phyloP scores from a whole-genome alignment of 2,113 vertebrate species.

The Quiscalus mexicanus region DNA sequence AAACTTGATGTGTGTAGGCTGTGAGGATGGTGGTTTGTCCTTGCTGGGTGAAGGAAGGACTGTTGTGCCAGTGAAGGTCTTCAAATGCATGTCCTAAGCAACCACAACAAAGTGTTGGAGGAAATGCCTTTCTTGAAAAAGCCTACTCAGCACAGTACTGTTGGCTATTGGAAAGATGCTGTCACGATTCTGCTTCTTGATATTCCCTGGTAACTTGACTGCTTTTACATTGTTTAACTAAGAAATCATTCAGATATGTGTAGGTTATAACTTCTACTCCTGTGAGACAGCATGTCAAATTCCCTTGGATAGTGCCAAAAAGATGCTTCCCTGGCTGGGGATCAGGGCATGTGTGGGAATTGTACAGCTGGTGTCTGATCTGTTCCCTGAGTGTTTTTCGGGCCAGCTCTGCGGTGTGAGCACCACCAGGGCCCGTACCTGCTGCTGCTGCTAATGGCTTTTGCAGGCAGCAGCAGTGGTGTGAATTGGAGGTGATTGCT shows the following conservation, averaged over 20 bases:
- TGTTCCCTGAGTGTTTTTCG: not conserved
- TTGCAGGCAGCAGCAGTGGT: not conserved
- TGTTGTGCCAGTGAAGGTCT: not conserved
- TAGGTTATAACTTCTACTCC: not conserved
- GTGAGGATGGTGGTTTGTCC: not conserved
- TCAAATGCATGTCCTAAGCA: not conserved
- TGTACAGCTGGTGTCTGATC: not conserved
- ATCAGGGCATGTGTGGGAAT: not conserved
- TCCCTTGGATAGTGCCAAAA: not conserved
- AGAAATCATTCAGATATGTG: not conserved
- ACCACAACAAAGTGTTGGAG: not conserved
- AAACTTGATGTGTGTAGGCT: accelerated
- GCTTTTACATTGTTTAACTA: not conserved
- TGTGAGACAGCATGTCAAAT: not conserved
- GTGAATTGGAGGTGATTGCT: not conserved
- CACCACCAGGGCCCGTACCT: not conserved
- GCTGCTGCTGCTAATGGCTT: slow-evolving; percentile 16
- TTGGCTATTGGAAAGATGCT: not conserved
- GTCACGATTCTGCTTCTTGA: not conserved
- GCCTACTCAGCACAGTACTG: not conserved
- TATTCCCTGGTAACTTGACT: not conserved
- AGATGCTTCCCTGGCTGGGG: not conserved
- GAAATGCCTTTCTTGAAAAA: not conserved
- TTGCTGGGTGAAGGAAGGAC: not conserved
- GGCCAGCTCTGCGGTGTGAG: not conserved